Evolutionary conservation across 2,113 vertebrate genomes (phyloP).

Genomic region (Calyptomena viridis): DNA sequence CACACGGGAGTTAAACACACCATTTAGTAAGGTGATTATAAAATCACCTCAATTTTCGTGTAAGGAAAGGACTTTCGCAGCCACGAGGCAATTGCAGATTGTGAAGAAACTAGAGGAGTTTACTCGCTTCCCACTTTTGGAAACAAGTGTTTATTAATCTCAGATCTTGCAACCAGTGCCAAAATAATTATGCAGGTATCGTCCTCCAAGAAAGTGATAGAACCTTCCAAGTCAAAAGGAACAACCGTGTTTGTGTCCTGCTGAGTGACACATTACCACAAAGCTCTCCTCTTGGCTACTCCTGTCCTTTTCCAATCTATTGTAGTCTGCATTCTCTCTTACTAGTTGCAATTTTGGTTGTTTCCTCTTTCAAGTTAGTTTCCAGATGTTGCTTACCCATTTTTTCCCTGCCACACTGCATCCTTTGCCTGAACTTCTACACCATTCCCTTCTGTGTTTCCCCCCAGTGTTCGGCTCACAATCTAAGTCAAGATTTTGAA

Average conservation of each 20-base stretch:
- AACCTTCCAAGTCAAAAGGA: constrained; percentile 6
- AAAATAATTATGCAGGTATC: not conserved
- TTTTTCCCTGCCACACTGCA: constrained; percentile 49
- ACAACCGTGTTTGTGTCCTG: not conserved
- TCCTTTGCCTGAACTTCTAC: constrained; percentile 53
- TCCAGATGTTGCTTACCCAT: constrained; percentile 68
- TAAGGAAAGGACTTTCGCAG: not conserved
- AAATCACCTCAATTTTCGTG: not conserved
- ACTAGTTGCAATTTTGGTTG: constrained; percentile 41
- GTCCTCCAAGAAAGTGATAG: not conserved
- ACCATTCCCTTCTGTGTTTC: not conserved
- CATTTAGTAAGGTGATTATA: not conserved
- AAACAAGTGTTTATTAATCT: not conserved
- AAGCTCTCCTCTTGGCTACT: constrained; percentile 1
- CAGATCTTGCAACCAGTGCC: not conserved
- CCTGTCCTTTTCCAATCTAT: constrained; percentile 35
- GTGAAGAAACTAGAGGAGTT: not conserved
- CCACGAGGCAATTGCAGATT: not conserved
- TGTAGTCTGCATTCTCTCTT: constrained; percentile 45
- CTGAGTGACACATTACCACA: not conserved
- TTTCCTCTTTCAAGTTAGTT: constrained; percentile 58
- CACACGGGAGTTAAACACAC: constrained; percentile 8
- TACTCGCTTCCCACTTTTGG: not conserved
- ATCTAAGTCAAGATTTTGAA: constrained; percentile 43
- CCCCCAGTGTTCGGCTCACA: not conserved